Base-by-base conservation (phyloP, 2,888 invertebrate species). In the Lycocerus yunnanus region DNA sequence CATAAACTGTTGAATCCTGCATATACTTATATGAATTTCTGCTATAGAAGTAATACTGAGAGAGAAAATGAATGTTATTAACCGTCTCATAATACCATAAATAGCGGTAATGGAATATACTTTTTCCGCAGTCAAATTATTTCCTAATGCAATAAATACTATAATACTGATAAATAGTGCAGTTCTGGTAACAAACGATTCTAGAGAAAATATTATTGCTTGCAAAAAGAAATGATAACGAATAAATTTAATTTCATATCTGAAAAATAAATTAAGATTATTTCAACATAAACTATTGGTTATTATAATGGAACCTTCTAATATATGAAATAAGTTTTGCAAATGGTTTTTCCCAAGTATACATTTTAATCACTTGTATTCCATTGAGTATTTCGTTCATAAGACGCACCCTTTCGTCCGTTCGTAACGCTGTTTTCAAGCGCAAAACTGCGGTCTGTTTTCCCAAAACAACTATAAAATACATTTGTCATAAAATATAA, bases 61-160 rank as follows among this genome's bases (percentile, higher is more conserved):
- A 0, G 97, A 97, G 82, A 97, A 95, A 87, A 96, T 95, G n/a
- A 97, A 93, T 0, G 96, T 96, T 93, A 97, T 95, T 8, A 95
- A 93, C 81, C 95, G 93, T 59, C 96, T 90, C 73, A 98, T 88
- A 70, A 95, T 93, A 84, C 97, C 97, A 88, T 96, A 97, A 85
- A 97, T 94, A 10, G 97, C 95, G n/a, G 96, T 95, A 71, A 97
- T 91, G 70, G 97, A 94, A 86, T 97, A 97, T 13, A 96, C 95
- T 85, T 90, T 91, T 84, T 96, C 94, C 10, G 98, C 94, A 9
- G 92, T 93, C 79, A 98, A 90, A 81, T 91, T 87, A 80, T 93
- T 88, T 18, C 93, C 93, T 9, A 92, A 88, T 14, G 95, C 87
- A 21, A 94, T 92, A 84, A 91, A 96, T 1, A 93, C 91, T 58